Evolutionary conservation across 2,888 invertebrate species (phyloP), one percentile per base, ranked within the genome.

Genomic region (Galerucella nymphaeae): DNA sequence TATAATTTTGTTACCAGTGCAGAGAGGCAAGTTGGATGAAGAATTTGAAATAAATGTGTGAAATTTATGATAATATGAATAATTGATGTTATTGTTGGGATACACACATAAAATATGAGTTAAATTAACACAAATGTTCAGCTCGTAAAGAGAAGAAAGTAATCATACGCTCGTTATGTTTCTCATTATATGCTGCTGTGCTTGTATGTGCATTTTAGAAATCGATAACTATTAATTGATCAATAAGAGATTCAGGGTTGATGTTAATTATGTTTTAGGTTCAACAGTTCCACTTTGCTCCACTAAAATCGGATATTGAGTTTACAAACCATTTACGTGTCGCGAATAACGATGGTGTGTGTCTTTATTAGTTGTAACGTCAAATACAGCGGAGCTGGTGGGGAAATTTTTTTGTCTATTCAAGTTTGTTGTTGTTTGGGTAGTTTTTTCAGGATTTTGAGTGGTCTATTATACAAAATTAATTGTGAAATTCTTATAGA

Each of bases 251-350:
- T 64, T 48, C 23, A 23, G 48, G 63, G 45, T 45, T 20, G 63
- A 64, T 64, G 48, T 48, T 64, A 50, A 64, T 64, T 64, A 64
- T 13, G 45, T 64, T 64, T 48, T 64, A 48, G 63, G 10, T 48
- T 48, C 45, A 48, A 64, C 45, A 45, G 45, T 64, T 48, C 50
- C 48, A 59, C 59, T 59, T 59, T 59, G 59, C 30, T 59, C 38
- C 59, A 38, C 59, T 59, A 59, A 59, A 59, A 59, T 38, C 38
- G 38, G 30, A 59, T 38, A 59, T 59, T 59, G 59, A 59, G 59
- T 59, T 59, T 59, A 59, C 53, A 38, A 38, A 20, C 3, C 59
- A 59, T 53, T 53, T 59, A 38, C 59, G 59, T 59, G 59, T 59
- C 38, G 6, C 23, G 59, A 59, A 59, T 59, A 30, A 38, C 30